Base-by-base conservation (phyloP, 2,113 vertebrate genomes). In the Peromyscus californicus region DNA sequence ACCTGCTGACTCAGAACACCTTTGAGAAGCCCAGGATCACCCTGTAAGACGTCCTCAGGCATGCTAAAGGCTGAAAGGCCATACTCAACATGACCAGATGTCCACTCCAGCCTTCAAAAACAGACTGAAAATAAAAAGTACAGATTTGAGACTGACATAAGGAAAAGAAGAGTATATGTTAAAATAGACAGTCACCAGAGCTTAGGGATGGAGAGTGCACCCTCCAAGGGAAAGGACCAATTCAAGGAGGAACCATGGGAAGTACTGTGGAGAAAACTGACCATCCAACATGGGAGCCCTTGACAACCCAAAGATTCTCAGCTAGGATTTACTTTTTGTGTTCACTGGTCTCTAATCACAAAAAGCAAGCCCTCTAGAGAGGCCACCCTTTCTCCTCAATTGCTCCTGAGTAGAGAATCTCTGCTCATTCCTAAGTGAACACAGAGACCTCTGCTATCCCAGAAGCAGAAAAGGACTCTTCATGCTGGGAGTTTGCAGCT, bases 71-170 rank as follows among this genome's bases (percentile, higher is more conserved):
- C 57, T 51, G 16, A 42, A 67, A 92, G 65, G 86, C 69, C 29
- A 36, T 12, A n/a, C 4, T n/a, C 24, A 31, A 59, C 91, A 36
- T 4, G 15, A 8, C 61, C 57, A 61, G 67, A 29, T 26, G 22
- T 12, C 29, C 45, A 48, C 13, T 51, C 45, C 12, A 72, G 31
- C 31, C 19, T 93, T 63, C 45, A 86, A 69, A 67, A 87, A 51
- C 0, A 90, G 54, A n/a, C 51, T 80, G 15, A 91, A 72, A 54
- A 67, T n/a, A 82, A 79, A 92, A 95, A 83, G 29, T 69, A 91
- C 0, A 79, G 57, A 70, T 63, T 90, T 82, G 75, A 86, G 65
- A 74, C 3, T 48, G 42, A 94, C 93, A 65, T 16, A 78, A 83
- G 8, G 21, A 39, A 39, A n/a, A 57, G 59, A 7, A 5, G 29